Base-by-base conservation (phyloP, 2,113 vertebrate genomes). In the Burhinus oedicnemus region DNA sequence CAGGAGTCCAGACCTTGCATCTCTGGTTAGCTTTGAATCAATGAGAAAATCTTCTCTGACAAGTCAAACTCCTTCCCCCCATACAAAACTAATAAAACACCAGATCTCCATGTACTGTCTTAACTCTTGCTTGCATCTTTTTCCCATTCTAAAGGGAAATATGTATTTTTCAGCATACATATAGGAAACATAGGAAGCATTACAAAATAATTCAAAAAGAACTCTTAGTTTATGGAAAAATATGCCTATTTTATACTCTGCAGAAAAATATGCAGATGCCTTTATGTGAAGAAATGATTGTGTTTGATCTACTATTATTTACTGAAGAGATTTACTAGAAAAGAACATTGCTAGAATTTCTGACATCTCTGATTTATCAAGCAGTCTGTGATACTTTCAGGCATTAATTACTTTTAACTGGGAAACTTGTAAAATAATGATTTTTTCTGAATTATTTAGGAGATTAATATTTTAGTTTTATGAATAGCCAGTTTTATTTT, bases 391-490 rank as follows among this genome's bases (percentile, higher is more conserved):
- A 19, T 66, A 90, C n/a, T 75, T 45, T 10, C 45, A 44, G 25
- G 15, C 3, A 79, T 90, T 89, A 60, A 60, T 89, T 70, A 92
- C 29, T 68, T 38, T 49, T 89, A 61, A 72, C 26, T 66, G 27
- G 29, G 71, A 89, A 95, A 72, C 1, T 57, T 54, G 12, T 74
- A 74, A 90, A 91, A 90, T 85, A 83, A 90, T 44, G 5, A 61
- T 27, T 68, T 95, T 84, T 91, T 54, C n/a, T 84, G 38, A 92
- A 76, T 93, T 92, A 95, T 95, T 94, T 89, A 64, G 19, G 17
- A 57, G 45, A 94, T 65, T 58, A 49, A 54, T 76, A 18, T 90
- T 96, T 96, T 64, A 84, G 60, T 71, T 84, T 83, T 85, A 32
- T 81, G 26, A 95, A 74, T 54, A 55, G 10, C 7, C 6, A 65